Evolutionary conservation across 1,140 invertebrate species (phyloP), one percentile per base, ranked within the genome.

Genomic region (Popillia japonica): DNA sequence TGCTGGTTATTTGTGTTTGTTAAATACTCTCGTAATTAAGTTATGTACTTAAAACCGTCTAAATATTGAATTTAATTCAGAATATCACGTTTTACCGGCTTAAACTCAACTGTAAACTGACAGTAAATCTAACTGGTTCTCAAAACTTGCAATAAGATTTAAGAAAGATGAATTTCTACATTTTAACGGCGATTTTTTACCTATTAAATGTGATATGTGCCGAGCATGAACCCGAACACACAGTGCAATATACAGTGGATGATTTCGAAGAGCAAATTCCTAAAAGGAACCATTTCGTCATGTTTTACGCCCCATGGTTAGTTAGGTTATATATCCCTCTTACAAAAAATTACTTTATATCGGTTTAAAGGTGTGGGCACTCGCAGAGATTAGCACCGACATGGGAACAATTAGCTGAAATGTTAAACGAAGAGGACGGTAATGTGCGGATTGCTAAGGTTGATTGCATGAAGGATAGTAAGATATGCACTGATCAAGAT

Each of bases 291-390:
- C 91, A 93, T 85, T 95, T 95, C 86, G 87, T 95, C 41, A 94
- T 94, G 89, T 94, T 94, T 83, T 94, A 91, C 86, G 93, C 93
- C 8, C 93, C 93, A 34, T 94, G 94, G 93, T 94, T 89, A 88
- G 87, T 77, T 40, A 68, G 14, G 6, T 10, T 40, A 40, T 8
- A 40, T 22, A 55, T 64, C 48, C 11, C 59, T 48, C 40, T 22
- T 41, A 6, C 17, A 59, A 40, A 40, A 74, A 10, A 55, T 77
- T 27, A 78, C 79, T 80, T 81, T 77, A 79, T 61, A 68, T 79
- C 72, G 94, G 76, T 80, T 59, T 64, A 73, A 76, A 94, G 93
- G 93, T 94, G 93, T 83, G 91, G 91, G 1, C 92, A 94, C 81
- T 94, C 93, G 84, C 90, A 91, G 86, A 89, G 89, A 81, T 84